Conservation (phyloP, 2,888 invertebrate genomes). For the Caenorhabditis zanzibari region DNA sequence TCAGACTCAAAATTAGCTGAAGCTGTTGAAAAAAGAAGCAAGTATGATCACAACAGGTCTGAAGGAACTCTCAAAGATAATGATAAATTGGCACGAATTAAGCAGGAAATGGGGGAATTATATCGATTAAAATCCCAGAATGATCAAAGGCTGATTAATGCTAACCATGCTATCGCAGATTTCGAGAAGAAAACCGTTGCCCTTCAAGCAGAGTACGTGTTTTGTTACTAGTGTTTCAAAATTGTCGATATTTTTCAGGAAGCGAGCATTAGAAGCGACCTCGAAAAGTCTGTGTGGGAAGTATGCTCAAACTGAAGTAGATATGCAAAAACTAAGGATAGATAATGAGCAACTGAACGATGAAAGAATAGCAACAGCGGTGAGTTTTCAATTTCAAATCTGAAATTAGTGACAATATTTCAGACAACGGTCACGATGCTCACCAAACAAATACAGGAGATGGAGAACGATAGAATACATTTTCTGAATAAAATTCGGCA, state of each 20-base stretch:
- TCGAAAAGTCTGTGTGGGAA: constrained; percentile 49
- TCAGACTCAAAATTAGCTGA: constrained; percentile 43
- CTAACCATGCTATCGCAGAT: constrained; percentile 44
- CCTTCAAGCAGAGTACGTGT: constrained; percentile 46
- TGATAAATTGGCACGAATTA: constrained; percentile 58
- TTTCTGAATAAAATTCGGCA: constrained; percentile 92
- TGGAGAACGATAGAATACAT: constrained; percentile 92
- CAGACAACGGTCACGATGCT: constrained; percentile 45
- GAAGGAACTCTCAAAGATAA: constrained; percentile 14
- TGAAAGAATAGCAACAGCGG: constrained; percentile 71
- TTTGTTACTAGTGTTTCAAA: neutral
- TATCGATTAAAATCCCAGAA: constrained; percentile 77
- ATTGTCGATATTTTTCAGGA: constrained; percentile 53
- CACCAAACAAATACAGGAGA: constrained; percentile 90
- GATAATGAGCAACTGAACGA: constrained; percentile 68
- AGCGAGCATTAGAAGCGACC: constrained; percentile 50
- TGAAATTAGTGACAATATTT: neutral
- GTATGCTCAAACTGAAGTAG: constrained; percentile 63
- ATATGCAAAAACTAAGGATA: constrained; percentile 44
- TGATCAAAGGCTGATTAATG: constrained; percentile 71
- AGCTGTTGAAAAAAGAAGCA: constrained; percentile 13
- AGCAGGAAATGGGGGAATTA: constrained; percentile 72
- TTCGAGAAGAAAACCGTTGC: constrained; percentile 35
- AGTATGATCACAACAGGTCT: neutral
- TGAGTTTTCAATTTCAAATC: constrained; percentile 30